These are phyloP conservation scores for Melanargia galathea DNA, from an alignment of 2,888 invertebrate species.

Conservation along the genomic window DNA sequence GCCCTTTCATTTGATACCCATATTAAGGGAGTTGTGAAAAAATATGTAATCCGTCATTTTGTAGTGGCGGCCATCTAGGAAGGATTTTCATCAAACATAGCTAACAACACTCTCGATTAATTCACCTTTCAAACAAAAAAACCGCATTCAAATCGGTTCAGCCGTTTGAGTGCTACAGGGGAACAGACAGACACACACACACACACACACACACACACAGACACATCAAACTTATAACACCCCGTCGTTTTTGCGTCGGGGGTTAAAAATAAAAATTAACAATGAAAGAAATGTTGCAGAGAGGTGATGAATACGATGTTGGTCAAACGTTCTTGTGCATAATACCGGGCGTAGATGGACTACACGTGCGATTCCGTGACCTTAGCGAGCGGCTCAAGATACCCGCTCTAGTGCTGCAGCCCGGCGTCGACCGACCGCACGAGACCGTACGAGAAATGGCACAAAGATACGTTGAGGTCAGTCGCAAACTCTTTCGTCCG, in stretches of 20 bases:
- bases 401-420: slow-evolving; percentile 55
- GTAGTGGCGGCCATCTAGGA: no score
- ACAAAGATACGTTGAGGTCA: slow-evolving; percentile 50
- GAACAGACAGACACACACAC: no score
- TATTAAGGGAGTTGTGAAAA: no score
- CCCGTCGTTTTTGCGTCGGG: neutral
- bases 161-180: no score
- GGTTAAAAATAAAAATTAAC: neutral
- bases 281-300: slow-evolving; percentile 42
- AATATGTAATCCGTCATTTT: no score
- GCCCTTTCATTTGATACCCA: no score
- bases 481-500: slow-evolving; percentile 20
- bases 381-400: slow-evolving; percentile 55
- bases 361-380: slow-evolving; percentile 47
- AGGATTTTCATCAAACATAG: no score
- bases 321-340: slow-evolving; percentile 50
- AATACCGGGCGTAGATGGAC: slow-evolving; percentile 59
- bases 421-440: slow-evolving; percentile 47
- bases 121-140: no score
- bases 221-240: neutral
- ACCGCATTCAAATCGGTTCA: no score
- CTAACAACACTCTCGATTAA: no score
- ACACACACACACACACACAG: no score
- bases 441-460: slow-evolving; percentile 54
- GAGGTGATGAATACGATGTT: slow-evolving; percentile 52